These are phyloP conservation scores for Omphaloscelis lunosa DNA, from an alignment of 2,888 invertebrate genomes.

Conservation along the genomic window DNA sequence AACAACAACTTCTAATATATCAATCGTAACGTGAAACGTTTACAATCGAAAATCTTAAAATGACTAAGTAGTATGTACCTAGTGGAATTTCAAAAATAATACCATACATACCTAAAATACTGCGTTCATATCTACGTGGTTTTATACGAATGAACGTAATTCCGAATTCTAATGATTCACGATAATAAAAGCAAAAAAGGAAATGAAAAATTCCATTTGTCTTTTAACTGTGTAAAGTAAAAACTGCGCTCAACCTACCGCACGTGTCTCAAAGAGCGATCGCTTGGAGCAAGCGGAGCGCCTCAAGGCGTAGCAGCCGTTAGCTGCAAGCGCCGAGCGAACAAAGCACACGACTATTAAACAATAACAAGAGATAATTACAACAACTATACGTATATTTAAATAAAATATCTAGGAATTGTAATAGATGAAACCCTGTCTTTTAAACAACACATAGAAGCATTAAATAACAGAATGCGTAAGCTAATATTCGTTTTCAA, in stretches of 20 bases:
- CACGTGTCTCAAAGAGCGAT: not conserved
- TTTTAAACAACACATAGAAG: too few relatives aligned
- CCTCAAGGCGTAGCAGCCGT: not conserved
- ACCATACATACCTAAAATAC: not conserved
- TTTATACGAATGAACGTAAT: slow-evolving; percentile 31
- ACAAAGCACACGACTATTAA: slow-evolving; percentile 11
- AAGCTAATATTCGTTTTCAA: too few relatives aligned
- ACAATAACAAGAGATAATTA: slow-evolving; percentile 42
- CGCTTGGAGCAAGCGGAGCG: not conserved
- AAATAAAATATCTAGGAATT: too few relatives aligned
- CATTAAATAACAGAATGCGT: too few relatives aligned
- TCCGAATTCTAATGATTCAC: slow-evolving; percentile 2
- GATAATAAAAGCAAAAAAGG: not conserved
- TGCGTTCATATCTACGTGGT: slow-evolving; percentile 9
- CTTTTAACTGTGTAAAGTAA: slow-evolving; percentile 7
- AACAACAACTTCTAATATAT: not conserved
- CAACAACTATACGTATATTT: too few relatives aligned
- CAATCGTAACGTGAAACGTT: not conserved
- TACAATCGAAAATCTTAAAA: not conserved
- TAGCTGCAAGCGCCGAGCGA: not conserved
- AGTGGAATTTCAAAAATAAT: not conserved
- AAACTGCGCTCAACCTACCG: not conserved
- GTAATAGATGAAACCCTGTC: too few relatives aligned
- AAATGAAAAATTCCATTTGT: slow-evolving; percentile 10
- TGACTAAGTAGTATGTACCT: not conserved